phyloP scores from a whole-genome alignment of 2,113 vertebrate genomes.

The Lophura nycthemera region DNA sequence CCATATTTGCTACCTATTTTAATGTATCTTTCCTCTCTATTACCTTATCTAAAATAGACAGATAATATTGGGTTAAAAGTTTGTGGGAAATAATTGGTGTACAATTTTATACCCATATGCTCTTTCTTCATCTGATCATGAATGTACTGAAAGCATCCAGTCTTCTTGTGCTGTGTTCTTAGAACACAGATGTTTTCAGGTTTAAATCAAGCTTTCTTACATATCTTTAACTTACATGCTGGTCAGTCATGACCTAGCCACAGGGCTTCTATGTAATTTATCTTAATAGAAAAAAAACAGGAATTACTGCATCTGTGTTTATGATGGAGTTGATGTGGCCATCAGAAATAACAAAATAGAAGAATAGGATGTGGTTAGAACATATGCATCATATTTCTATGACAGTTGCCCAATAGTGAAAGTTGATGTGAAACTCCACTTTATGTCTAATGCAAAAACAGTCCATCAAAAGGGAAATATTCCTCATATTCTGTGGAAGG shows the following conservation, averaged over 20 bases:
- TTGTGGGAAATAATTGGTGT: background rate
- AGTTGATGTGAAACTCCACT: background rate
- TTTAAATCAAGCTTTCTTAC: background rate
- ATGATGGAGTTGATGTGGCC: background rate
- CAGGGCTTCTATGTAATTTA: background rate
- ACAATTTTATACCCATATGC: background rate
- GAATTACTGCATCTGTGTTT: background rate
- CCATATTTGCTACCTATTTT: background rate
- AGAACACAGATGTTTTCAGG: background rate
- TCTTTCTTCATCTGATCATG: background rate
- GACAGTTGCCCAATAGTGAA: background rate
- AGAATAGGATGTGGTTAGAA: background rate
- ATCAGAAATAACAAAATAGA: background rate
- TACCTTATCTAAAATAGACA: background rate
- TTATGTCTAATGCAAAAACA: background rate
- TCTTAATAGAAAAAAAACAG: constrained; percentile 2
- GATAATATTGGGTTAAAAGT: background rate
- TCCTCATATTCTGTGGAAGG: background rate
- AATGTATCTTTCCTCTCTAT: background rate
- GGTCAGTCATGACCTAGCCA: background rate
- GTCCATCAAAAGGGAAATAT: background rate
- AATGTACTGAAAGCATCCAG: background rate
- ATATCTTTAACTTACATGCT: background rate
- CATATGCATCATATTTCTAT: background rate
- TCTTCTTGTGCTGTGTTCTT: background rate